Conservation (phyloP, 2,113 vertebrate genomes). For the Quiscalus mexicanus region DNA sequence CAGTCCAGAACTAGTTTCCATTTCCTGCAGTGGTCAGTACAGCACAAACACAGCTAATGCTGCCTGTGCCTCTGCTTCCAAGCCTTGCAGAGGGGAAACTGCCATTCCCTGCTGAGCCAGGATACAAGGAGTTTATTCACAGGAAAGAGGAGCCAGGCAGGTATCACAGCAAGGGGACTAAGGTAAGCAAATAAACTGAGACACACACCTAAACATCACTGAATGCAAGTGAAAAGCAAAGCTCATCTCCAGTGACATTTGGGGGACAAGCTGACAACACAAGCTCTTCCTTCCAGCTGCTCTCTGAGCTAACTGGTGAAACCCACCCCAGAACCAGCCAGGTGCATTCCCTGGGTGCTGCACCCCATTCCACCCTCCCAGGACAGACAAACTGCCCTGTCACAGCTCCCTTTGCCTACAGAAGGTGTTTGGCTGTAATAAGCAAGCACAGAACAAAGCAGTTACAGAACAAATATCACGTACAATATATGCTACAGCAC, state of each 20-base stretch:
- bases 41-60: rapidly evolving
- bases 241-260: background rate
- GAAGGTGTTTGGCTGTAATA: background rate
- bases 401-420: background rate
- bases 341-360: background rate
- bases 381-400: background rate
- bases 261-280: background rate
- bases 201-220: background rate
- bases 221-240: background rate
- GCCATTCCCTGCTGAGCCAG: background rate
- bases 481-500: background rate
- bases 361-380: background rate
- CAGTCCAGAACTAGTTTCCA: background rate
- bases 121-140: background rate
- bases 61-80: background rate
- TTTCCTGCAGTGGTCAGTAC: background rate
- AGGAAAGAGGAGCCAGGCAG: background rate
- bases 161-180: background rate
- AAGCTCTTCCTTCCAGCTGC: background rate
- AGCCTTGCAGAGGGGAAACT: background rate
- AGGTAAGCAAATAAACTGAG: background rate
- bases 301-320: background rate
- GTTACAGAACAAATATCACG: background rate
- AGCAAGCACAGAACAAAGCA: background rate
- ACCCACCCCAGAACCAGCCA: background rate